Conservation (phyloP, 2,888 invertebrate species). For the Aproaerema taeniolella region DNA sequence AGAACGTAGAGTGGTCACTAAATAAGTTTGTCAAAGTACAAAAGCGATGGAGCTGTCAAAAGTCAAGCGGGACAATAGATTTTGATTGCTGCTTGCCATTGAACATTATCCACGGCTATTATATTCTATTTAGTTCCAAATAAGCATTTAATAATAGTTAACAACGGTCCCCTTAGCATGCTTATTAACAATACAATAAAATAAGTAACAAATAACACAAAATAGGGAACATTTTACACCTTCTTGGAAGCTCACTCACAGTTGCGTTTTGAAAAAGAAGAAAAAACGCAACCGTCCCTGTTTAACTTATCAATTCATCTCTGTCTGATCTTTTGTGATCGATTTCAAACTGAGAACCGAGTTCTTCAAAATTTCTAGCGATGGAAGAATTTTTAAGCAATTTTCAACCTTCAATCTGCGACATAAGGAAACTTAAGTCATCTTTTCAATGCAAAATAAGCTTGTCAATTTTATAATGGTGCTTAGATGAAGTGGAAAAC, state of each 20-base stretch:
- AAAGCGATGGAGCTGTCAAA: constrained; percentile 60
- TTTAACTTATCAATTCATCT: constrained; percentile 37
- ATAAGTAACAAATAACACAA: constrained; percentile 70
- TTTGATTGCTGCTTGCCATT: constrained; percentile 64
- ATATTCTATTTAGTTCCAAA: constrained; percentile 77
- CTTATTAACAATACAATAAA: constrained; percentile 77
- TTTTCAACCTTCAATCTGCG: too few relatives aligned
- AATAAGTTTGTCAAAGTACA: constrained; percentile 33
- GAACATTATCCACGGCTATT: constrained; percentile 71
- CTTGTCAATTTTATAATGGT: constrained; percentile 46
- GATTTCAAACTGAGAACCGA: constrained; percentile 29
- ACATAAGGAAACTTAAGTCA: too few relatives aligned
- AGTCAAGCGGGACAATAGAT: constrained; percentile 59
- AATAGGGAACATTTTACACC: constrained; percentile 74
- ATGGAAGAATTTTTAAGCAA: too few relatives aligned
- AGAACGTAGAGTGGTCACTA: constrained; percentile 8
- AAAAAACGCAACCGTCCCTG: constrained; percentile 35
- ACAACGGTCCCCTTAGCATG: constrained; percentile 63
- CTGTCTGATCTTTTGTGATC: constrained; percentile 46
- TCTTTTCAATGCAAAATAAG: constrained; percentile 1
- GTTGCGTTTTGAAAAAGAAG: constrained; percentile 53
- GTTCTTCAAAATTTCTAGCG: too few relatives aligned
- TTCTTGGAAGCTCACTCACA: constrained; percentile 68
- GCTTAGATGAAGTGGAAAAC: constrained; percentile 70
- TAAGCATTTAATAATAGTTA: constrained; percentile 74